Evolutionary conservation across 2,888 invertebrate species (phyloP), one percentile per base, ranked within the genome.

Genomic region (Zelleria hepariella): DNA sequence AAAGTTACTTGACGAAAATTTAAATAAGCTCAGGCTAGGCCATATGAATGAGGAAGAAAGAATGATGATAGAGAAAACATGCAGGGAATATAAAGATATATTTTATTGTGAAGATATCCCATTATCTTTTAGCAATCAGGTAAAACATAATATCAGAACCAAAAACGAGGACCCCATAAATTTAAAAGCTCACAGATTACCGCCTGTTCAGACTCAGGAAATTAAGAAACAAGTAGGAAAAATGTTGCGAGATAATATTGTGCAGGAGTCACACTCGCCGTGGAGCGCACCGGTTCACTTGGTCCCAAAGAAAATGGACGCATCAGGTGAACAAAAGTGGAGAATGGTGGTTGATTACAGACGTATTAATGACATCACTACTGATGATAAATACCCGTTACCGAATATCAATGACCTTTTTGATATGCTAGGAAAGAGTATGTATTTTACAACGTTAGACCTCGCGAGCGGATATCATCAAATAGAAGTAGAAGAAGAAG

Each of bases 391-490:
- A 51, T 51, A 51, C 23, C 51, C 51, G 63, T 63, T 57, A 15
- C 25, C 7, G 64, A 67, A 51, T 60, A 62, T 25, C 57, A 62
- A 15, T 62, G 65, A 21, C 32, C 60, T 62, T 58, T 32, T 23
- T 61, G 63, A 60, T 65, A 58, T 55, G 24, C 64, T 48, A 57
- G 76, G 5, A 75, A 56, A 80, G 80, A 60, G 68, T 1, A 67
- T 65, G 58, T 78, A 74, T 63, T 80, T 77, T 58, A 68, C 73
- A 2, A 72, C 70, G 0, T 26, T 80, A 20, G 80, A 77, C 61
- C 58, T 80, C 8, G 70, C 75, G 58, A 68, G 68, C 3, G 78
- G 77, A 0, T 80, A 72, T 62, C 77, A 79, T 60, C 77, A 80
- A 65, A 73, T 80, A 18, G 42, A 62, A 59, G 66, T 77, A 63